Percentiles rank a stretch among this genome's conserved stretches.
Evolutionary conservation across 2,888 invertebrate species (phyloP).

Genomic region (Sphecodes monilicornis): DNA sequence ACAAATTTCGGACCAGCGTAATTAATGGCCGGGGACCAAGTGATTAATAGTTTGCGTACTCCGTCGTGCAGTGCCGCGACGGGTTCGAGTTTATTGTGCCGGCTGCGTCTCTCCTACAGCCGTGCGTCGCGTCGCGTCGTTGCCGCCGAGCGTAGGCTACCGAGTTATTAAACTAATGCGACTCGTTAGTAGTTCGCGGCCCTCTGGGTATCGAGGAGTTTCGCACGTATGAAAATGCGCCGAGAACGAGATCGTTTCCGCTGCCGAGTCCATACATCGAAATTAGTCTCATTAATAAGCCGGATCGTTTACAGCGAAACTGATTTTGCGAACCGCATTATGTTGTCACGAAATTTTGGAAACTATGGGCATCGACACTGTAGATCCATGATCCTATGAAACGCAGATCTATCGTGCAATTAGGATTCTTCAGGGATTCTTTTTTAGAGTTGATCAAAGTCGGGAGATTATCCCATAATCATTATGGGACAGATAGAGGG

Average conservation of each 20-base stretch:
- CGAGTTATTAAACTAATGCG: constrained; percentile 76
- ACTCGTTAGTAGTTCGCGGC: constrained; percentile 62
- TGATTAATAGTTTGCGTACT: constrained; percentile 58
- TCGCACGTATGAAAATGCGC: constrained; percentile 40
- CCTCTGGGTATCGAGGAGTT: constrained; percentile 49
- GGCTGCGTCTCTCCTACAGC: background rate
- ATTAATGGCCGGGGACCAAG: constrained; percentile 62
- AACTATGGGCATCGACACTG: background rate
- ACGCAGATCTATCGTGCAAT: no score
- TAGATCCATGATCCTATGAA: no score
- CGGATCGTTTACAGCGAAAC: background rate
- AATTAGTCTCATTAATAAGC: constrained; percentile 67
- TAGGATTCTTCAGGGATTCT: no score
- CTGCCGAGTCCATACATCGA: constrained; percentile 12
- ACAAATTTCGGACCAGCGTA: constrained; percentile 46
- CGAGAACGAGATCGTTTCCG: constrained; percentile 4
- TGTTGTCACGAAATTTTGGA: no score
- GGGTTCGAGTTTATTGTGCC: constrained; percentile 54
- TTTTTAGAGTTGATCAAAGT: no score
- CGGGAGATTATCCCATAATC: no score
- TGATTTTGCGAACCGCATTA: background rate
- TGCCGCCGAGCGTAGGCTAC: constrained; percentile 34
- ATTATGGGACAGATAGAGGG: no score
- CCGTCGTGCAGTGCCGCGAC: constrained; percentile 31
- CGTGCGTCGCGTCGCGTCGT: constrained; percentile 1